Evolutionary conservation across 2,113 vertebrate species (phyloP).

Genomic region (Galemys pyrenaicus): DNA sequence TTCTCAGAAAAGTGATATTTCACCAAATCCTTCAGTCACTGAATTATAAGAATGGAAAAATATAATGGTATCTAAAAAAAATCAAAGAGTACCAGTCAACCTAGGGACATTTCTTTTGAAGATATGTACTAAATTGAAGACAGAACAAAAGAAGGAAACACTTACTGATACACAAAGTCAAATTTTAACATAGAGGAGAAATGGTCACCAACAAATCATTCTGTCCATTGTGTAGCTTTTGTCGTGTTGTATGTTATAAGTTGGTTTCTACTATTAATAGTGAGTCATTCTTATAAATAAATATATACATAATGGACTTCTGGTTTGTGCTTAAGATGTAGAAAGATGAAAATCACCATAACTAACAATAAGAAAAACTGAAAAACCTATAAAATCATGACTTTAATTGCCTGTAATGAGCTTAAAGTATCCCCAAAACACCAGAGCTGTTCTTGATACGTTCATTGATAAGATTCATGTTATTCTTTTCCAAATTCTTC

Average conservation of each 20-base stretch:
- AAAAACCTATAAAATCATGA: too few relatives aligned
- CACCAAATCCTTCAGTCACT: background rate
- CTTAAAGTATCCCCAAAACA: too few relatives aligned
- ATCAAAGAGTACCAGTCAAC: background rate
- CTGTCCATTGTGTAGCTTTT: background rate
- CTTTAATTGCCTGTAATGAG: too few relatives aligned
- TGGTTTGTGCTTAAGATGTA: too few relatives aligned
- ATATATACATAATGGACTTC: background rate
- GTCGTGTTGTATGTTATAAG: background rate
- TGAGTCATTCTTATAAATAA: background rate
- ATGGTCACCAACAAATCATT: background rate
- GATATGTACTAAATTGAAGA: background rate
- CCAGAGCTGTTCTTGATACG: too few relatives aligned
- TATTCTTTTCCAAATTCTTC: too few relatives aligned
- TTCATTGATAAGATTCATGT: too few relatives aligned
- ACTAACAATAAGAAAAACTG: too few relatives aligned
- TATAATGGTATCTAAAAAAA: background rate
- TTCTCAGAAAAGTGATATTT: conserved; percentile 17
- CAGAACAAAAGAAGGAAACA: background rate
- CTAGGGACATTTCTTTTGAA: background rate
- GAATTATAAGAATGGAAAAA: background rate
- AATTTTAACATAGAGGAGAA: background rate
- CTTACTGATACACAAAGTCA: background rate
- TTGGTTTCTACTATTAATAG: background rate
- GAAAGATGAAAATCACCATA: too few relatives aligned